A percentile compares a stretch with the other conserved stretches of the same genome.
These are phyloP conservation scores for Crypturellus tataupa DNA, from an alignment of 2,797 vertebrate species.

Conservation along the genomic window DNA sequence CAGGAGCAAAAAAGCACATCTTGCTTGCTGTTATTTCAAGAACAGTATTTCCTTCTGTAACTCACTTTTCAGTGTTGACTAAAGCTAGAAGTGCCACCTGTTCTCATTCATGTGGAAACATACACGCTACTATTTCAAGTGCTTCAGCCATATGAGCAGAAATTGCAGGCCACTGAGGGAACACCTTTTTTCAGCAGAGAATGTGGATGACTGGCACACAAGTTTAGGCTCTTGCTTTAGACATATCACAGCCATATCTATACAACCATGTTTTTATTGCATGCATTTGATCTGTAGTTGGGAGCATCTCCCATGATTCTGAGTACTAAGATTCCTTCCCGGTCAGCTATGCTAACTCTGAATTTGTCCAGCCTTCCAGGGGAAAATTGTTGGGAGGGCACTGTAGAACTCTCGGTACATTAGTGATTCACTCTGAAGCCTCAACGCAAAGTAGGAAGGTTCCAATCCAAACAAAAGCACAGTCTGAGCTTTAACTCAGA, in stretches of 20 bases:
- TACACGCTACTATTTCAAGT: not conserved
- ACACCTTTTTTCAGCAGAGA: not conserved
- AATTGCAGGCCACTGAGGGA: not conserved
- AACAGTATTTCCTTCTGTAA: not conserved
- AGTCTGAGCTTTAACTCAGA: not conserved
- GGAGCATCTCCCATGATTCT: not conserved
- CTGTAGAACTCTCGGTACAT: not conserved
- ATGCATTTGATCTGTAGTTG: not conserved
- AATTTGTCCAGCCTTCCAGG: not conserved
- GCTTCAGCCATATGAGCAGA: not conserved
- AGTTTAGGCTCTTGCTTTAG: not conserved
- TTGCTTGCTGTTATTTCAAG: not conserved
- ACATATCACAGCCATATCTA: not conserved
- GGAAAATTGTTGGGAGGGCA: constrained; percentile 1
- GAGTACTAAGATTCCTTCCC: not conserved
- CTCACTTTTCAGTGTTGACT: not conserved
- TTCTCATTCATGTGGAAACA: not conserved
- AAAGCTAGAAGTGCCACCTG: not conserved
- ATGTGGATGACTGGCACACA: not conserved
- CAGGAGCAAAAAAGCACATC: not conserved
- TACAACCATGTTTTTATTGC: not conserved
- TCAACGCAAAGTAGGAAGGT: not conserved
- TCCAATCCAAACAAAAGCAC: not conserved
- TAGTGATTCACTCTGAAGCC: not conserved
- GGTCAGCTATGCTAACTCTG: not conserved